These are phyloP conservation scores for Danionella cerebrum DNA, from an alignment of 2,113 vertebrate genomes.

Conservation along the genomic window DNA sequence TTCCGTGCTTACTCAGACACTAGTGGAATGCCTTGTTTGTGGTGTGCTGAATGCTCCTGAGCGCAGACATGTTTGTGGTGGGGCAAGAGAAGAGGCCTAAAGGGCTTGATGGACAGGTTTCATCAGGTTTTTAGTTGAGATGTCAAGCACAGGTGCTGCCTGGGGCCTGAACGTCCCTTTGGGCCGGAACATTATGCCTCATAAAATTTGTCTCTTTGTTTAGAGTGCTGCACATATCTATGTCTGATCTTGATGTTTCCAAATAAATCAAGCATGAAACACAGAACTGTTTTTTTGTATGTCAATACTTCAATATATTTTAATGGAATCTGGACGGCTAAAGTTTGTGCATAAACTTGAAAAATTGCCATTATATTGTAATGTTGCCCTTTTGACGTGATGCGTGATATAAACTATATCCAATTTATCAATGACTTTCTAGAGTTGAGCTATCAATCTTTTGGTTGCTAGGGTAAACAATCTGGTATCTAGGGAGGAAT, in stretches of 20 bases:
- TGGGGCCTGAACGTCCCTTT: slow-evolving; percentile 40
- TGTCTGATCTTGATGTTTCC: slow-evolving; percentile 55
- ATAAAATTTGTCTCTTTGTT: slow-evolving; percentile 63
- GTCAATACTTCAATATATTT: too few species aligned
- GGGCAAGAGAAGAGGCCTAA: slow-evolving; percentile 38
- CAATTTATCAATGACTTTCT: too few species aligned
- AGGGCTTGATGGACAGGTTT: slow-evolving; percentile 60
- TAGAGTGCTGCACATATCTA: slow-evolving; percentile 46
- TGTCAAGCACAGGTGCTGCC: slow-evolving; percentile 58
- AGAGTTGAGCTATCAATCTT: too few species aligned
- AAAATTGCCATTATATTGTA: too few species aligned
- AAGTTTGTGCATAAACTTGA: too few species aligned
- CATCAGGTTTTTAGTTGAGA: slow-evolving; percentile 59
- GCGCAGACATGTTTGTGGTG: slow-evolving; percentile 43
- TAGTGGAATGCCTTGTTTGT: too few species aligned
- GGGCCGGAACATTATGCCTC: slow-evolving; percentile 45
- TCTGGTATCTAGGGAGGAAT: too few species aligned
- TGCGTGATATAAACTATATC: too few species aligned
- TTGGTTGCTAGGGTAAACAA: too few species aligned
- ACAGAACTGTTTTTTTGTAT: too few species aligned
- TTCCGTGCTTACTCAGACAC: background rate
- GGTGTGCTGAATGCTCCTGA: background rate
- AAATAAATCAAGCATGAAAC: slow-evolving; percentile 57
- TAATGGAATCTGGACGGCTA: too few species aligned
- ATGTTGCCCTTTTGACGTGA: too few species aligned